Conservation (phyloP, 2,888 invertebrate species). For the Ophion ellenae region DNA sequence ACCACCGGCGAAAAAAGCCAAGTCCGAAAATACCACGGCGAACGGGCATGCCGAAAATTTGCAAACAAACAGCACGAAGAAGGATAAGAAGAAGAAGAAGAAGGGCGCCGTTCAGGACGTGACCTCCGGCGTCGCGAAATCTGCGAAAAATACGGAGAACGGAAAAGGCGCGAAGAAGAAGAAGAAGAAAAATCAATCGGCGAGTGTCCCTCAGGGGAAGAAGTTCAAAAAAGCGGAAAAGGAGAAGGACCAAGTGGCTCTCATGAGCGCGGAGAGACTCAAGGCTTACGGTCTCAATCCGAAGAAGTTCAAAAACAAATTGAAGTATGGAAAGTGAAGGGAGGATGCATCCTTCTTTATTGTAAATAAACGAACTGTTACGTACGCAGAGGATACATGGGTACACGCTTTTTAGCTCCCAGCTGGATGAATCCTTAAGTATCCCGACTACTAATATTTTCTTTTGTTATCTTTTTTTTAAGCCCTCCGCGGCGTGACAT, state of each 20-base stretch:
- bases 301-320: slow-evolving; percentile 92
- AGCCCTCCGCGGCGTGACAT: too few relatives aligned
- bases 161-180: slow-evolving; percentile 66
- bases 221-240: slow-evolving; percentile 64
- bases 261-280: slow-evolving; percentile 90
- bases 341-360: slow-evolving; percentile 73
- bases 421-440: too few relatives aligned
- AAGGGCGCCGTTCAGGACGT: slow-evolving; percentile 37
- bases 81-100: slow-evolving; percentile 72
- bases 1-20: slow-evolving; percentile 38
- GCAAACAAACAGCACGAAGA: slow-evolving; percentile 70
- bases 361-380: slow-evolving; percentile 55
- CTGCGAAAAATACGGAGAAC: slow-evolving; percentile 44
- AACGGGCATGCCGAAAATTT: slow-evolving; percentile 58
- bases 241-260: slow-evolving; percentile 67
- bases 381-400: not conserved
- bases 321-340: slow-evolving; percentile 87
- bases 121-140: slow-evolving; percentile 20
- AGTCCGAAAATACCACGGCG: not conserved
- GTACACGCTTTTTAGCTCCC: too few relatives aligned
- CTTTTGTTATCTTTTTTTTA: too few relatives aligned
- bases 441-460: too few relatives aligned
- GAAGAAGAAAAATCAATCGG: slow-evolving; percentile 69
- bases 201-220: slow-evolving; percentile 36
- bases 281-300: slow-evolving; percentile 97